Percentiles rank a stretch among this genome's conserved stretches.
Conservation (phyloP, 2,113 vertebrate genomes). For the Xiphophorus maculatus region DNA sequence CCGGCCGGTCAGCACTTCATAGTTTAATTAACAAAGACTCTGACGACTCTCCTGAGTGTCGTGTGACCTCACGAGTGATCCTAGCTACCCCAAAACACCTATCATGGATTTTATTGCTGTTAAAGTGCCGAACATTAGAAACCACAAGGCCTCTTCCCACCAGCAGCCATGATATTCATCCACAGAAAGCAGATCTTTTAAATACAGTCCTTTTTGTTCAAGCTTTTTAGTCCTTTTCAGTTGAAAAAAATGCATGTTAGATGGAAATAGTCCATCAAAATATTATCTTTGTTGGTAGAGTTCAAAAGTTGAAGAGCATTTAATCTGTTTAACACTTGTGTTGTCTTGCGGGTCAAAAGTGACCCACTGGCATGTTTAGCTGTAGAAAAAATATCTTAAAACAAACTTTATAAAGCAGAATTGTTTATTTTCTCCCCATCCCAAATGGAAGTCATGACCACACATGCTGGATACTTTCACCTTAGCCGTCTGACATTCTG, state of each 20-base stretch:
- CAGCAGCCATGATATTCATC: not conserved
- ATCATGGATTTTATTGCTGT: constrained; percentile 30
- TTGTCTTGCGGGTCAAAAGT: too few species aligned
- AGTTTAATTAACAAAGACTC: constrained; percentile 53
- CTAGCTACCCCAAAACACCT: constrained; percentile 35
- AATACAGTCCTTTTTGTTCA: constrained; percentile 24
- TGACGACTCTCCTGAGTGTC: constrained; percentile 47
- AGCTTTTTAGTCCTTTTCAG: constrained; percentile 38
- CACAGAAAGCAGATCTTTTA: constrained; percentile 4
- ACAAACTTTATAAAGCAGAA: constrained; percentile 21
- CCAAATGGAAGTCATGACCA: constrained; percentile 13
- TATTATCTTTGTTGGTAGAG: constrained; percentile 42
- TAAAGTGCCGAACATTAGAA: constrained; percentile 6
- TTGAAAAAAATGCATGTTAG: constrained; percentile 44
- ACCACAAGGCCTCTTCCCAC: not conserved
- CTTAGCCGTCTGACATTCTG: constrained; percentile 15
- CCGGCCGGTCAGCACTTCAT: constrained; percentile 36
- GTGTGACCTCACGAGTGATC: constrained; percentile 31
- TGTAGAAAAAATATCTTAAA: not conserved
- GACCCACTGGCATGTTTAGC: too few species aligned
- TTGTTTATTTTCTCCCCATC: not conserved
- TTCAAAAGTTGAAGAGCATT: constrained; percentile 48
- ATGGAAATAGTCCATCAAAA: constrained; percentile 66
- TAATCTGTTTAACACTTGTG: constrained; percentile 29
- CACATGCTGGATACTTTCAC: constrained; percentile 6